phyloP scores from a whole-genome alignment of 2,113 vertebrate species.

The Neogobius melanostomus region DNA sequence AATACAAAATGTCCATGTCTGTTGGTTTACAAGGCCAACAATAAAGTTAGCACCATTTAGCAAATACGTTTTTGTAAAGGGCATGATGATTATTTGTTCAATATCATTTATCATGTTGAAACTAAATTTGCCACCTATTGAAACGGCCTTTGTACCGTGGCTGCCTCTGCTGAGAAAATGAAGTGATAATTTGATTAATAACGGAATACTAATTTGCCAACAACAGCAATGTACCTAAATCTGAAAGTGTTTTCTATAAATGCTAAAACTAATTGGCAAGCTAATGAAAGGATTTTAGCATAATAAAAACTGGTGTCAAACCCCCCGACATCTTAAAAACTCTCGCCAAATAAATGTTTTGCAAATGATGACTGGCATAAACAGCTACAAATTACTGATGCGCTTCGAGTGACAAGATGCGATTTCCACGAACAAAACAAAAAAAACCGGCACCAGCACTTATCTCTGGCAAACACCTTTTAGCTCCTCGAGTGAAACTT shows the following conservation, averaged over 20 bases:
- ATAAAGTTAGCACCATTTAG: neutral
- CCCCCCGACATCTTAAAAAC: conserved; percentile 42
- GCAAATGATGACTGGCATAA: conserved; percentile 34
- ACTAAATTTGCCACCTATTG: neutral
- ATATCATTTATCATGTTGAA: neutral
- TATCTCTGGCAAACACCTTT: conserved; percentile 65
- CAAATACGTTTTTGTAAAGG: neutral
- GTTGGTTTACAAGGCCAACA: neutral
- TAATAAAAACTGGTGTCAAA: conserved; percentile 28
- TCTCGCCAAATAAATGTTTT: conserved; percentile 20
- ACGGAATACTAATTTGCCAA: neutral
- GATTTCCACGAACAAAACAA: conserved; percentile 22
- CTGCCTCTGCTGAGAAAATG: neutral
- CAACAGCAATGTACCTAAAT: neutral
- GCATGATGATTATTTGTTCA: neutral
- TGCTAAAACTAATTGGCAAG: conserved; percentile 15
- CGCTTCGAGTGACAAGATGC: conserved; percentile 25
- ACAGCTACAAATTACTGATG: conserved; percentile 31
- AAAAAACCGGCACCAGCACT: conserved; percentile 38
- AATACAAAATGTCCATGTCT: neutral
- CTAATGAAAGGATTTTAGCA: conserved; percentile 9
- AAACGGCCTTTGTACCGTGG: neutral
- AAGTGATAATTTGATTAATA: neutral
- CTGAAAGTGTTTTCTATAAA: neutral
- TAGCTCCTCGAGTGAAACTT: conserved; percentile 52